phyloP scores from a whole-genome alignment of 2,113 vertebrate genomes.

The Mesoclemmys tuberculata region DNA sequence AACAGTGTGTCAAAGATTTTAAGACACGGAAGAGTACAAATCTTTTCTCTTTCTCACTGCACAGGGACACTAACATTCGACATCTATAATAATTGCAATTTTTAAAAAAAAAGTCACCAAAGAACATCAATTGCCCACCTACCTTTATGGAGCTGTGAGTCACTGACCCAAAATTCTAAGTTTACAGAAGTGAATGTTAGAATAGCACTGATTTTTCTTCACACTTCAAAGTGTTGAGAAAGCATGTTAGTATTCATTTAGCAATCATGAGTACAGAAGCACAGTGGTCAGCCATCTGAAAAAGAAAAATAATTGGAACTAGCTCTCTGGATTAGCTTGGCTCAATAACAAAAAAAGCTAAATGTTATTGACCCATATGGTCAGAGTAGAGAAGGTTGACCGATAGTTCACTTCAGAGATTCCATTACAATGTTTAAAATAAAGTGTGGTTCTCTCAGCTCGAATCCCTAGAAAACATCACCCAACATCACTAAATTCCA shows the following conservation, averaged over 20 bases:
- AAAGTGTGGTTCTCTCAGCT: rapidly evolving
- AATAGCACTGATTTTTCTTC: slow-evolving; percentile 1
- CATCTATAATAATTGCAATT: not conserved
- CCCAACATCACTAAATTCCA: not conserved
- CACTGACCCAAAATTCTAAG: not conserved
- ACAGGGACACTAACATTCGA: not conserved
- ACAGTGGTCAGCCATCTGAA: not conserved
- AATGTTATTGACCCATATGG: not conserved
- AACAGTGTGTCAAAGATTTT: not conserved
- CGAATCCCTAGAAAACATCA: rapidly evolving
- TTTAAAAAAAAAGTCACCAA: not conserved
- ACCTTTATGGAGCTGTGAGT: not conserved
- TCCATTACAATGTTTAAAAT: not conserved
- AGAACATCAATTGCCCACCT: not conserved
- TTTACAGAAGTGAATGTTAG: not conserved
- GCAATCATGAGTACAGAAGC: not conserved
- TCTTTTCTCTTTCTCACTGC: not conserved
- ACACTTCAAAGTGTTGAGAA: not conserved
- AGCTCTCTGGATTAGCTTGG: not conserved
- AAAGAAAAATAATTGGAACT: slow-evolving; percentile 8
- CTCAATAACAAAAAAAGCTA: not conserved
- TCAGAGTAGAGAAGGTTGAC: rapidly evolving
- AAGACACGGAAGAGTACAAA: not conserved
- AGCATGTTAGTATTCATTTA: not conserved
- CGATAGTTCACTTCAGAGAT: not conserved